Evolutionary conservation across 2,888 invertebrate species (phyloP), one percentile per base, ranked within the genome.

Genomic region (Dyspetes luteomarginatus): DNA sequence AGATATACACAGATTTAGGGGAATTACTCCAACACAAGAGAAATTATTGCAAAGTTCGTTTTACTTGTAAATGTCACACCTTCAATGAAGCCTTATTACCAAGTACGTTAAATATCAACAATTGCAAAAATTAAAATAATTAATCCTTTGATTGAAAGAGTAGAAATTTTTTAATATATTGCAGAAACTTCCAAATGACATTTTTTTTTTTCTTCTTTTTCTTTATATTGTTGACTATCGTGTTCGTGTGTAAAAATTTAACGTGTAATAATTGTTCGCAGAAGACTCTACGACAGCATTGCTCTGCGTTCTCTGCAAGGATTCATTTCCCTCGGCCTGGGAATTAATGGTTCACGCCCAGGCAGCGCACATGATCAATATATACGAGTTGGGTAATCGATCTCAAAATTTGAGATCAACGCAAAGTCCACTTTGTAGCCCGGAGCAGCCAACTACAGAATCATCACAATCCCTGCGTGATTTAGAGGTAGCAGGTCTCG

Each of bases 11-110:
- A 72, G 95, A 95, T 87, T 93, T 96, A 15, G 94, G 95, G 85
- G 95, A 95, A 86, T 93, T 96, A 82, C 93, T 95, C 84, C 95
- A 96, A 86, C 96, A 96, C 93, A 95, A 96, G 93, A 95, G 95
- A 88, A 93, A 94, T 77, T 95, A 95, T 91, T 96, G 95, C 92
- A 95, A 95, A 91, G 93, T 95, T 85, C 93, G 95, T 86, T 95
- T 95, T 92, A 95, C 95, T 84, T 95, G 95, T 92, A 95, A 95
- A 92, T 95, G 95, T 91, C 94, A 94, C 90, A 93, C 93, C 84
- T 92, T 93, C 87, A 93, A 93, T 87, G 92, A 93, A 91, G 91
- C 93, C 82, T 92, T 93, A n/a, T n/a, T n/a, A 83, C 90, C 91
- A 84, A 93, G 94, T 94, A 92, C 81, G 90, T 89, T 85, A 43